These are phyloP conservation scores for Gnathonemus echidnorhynchus DNA, from an alignment of 2,113 vertebrate species.

Conservation along the genomic window DNA sequence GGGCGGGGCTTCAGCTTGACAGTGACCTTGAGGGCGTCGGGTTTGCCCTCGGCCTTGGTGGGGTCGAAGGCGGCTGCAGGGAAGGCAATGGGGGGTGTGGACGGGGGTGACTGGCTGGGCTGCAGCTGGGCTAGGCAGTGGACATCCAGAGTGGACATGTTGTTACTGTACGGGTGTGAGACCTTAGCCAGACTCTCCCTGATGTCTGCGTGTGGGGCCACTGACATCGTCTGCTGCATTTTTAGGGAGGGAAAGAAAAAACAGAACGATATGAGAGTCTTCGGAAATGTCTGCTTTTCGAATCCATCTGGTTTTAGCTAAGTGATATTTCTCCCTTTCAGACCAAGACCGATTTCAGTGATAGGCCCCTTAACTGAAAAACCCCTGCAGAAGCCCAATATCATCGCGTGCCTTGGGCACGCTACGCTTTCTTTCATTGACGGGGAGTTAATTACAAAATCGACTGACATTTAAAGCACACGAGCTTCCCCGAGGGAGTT, in stretches of 20 bases:
- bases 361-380: not conserved
- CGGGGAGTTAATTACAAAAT: not conserved
- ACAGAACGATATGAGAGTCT: not conserved
- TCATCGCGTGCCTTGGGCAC: not conserved
- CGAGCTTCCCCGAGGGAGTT: not conserved
- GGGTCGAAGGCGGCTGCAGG: slow-evolving; percentile 69
- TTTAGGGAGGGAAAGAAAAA: not conserved
- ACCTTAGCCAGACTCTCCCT: slow-evolving; percentile 55
- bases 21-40: slow-evolving; percentile 85
- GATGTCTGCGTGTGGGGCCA: slow-evolving; percentile 46
- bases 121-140: slow-evolving; percentile 77
- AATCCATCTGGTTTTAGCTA: not conserved
- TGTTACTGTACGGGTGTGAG: slow-evolving; percentile 82
- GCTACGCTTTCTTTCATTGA: not conserved
- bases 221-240: slow-evolving; percentile 44
- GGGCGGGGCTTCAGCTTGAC: slow-evolving; percentile 85
- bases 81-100: slow-evolving; percentile 63
- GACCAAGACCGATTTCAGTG: not conserved
- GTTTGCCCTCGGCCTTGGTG: slow-evolving; percentile 60
- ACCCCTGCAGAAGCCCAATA: not conserved
- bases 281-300: not conserved
- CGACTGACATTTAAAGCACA: slow-evolving; percentile 1
- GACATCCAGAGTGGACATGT: slow-evolving; percentile 80
- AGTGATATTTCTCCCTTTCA: not conserved
- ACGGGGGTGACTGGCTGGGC: slow-evolving; percentile 55